Base-by-base conservation (phyloP, 2,113 vertebrate species). In the Labeo catla region DNA sequence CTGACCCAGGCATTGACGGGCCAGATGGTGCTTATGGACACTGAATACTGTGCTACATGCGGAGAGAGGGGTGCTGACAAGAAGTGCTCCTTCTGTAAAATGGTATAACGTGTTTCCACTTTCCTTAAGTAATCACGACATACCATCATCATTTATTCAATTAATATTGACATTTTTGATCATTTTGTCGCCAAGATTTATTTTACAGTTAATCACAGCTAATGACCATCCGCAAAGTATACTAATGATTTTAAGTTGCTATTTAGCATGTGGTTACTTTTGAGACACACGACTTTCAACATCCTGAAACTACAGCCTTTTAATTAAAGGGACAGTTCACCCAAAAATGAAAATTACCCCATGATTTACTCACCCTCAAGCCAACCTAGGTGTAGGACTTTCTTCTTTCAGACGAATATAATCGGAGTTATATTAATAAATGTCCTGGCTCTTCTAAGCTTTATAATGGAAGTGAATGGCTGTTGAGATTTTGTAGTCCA, bases 1-100 rank as follows among this genome's bases (percentile, higher is more conserved):
- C 94, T 97, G 74, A 96, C 95, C 28, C 96, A 97, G 89, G 96
- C 96, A 0, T 94, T 97, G 85, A 96, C 96, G 45, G 96, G 96
- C 59, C 96, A 97, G 91, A 95, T 97, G 90, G 96, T 95, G 8
- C 96, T 97, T 81, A 91, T 96, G 91, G 95, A 97, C 90, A 95
- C 95, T 9, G 96, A 97, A 76, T 96, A 95, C 88, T 97, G 96
- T 78, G 95, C 95, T 21, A 95, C 95, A 11, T 96, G 96, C 89
- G 96, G 96, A 34, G 96, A 96, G 92, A 96, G 95, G 61, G 96
- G 95, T 88, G 96, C 95, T 5, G 93, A 92, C 86, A 96, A 96
- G 90, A 94, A 94, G 70, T 96, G 96, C 80, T 96, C 95, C 1
- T 93, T 95, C 2, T 97, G 96, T 91, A 95, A 96, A 95, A 94